phyloP scores from a whole-genome alignment of 2,113 vertebrate species.

The Sylvietta virens region DNA sequence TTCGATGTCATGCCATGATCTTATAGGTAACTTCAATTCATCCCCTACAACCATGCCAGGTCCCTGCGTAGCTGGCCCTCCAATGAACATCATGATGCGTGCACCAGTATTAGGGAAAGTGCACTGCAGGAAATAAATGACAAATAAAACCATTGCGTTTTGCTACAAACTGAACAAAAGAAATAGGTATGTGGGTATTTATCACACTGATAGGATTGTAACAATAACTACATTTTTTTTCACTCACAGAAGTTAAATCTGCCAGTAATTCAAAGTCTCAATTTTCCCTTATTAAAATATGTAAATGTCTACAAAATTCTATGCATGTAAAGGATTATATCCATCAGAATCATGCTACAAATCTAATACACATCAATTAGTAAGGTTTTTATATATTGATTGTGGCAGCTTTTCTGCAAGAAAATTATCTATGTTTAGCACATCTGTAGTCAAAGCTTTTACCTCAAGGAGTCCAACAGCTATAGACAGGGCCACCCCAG shows the following conservation, averaged over 20 bases:
- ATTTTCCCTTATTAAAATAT: background rate
- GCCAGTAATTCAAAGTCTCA: background rate
- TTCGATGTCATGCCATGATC: slow-evolving; percentile 98
- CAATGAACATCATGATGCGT: slow-evolving; percentile 96
- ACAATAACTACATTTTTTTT: background rate
- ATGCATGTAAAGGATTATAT: background rate
- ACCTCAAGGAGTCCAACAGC: slow-evolving; percentile 96
- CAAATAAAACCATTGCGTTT: background rate
- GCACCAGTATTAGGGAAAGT: slow-evolving; percentile 95
- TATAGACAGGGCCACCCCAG: slow-evolving; percentile 94
- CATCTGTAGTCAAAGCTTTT: background rate
- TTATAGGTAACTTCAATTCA: slow-evolving; percentile 91
- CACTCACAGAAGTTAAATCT: background rate
- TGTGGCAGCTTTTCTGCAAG: background rate
- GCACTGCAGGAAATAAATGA: slow-evolving; percentile 74
- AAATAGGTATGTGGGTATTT: background rate
- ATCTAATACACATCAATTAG: background rate
- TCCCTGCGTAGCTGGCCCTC: slow-evolving; percentile 93
- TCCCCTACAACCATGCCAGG: slow-evolving; percentile 98
- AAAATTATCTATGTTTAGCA: background rate
- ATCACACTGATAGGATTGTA: background rate
- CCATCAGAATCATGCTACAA: background rate
- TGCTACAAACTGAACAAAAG: background rate
- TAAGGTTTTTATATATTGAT: background rate
- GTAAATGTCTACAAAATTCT: accelerated